Percentiles rank a stretch among this genome's conserved stretches.
These are phyloP conservation scores for Lepilemur ruficaudatus DNA, from an alignment of 2,797 vertebrate genomes.

Conservation along the genomic window DNA sequence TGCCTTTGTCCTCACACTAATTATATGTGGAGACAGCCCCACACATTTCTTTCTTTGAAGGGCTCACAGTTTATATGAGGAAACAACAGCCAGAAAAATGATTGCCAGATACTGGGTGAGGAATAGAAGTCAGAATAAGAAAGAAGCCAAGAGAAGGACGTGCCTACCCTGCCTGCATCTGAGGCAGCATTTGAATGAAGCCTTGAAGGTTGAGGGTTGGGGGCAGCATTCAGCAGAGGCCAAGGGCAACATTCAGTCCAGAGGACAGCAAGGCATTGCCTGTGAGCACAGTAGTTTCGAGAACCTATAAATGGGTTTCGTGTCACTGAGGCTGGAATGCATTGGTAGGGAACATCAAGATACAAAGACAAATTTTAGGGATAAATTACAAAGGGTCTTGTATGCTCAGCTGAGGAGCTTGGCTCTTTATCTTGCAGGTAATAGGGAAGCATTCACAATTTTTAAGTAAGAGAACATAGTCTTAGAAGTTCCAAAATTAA, in stretches of 20 bases:
- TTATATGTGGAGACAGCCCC: background rate
- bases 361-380: background rate
- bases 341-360: background rate
- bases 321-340: background rate
- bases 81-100: background rate
- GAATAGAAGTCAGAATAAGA: background rate
- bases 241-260: background rate
- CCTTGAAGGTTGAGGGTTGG: background rate
- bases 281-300: background rate
- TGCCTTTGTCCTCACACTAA: background rate
- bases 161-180: background rate
- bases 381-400: background rate
- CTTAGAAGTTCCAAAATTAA: constrained; percentile 37
- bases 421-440: constrained; percentile 17
- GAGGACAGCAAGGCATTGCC: background rate
- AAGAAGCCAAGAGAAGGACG: background rate
- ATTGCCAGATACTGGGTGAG: background rate
- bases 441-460: background rate
- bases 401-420: background rate
- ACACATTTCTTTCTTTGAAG: background rate
- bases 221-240: background rate
- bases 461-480: constrained; percentile 29
- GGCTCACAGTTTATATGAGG: background rate
- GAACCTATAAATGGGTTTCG: background rate
- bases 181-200: background rate